Base-by-base conservation (phyloP, 2,888 invertebrate species). In the Dugesia japonica region DNA sequence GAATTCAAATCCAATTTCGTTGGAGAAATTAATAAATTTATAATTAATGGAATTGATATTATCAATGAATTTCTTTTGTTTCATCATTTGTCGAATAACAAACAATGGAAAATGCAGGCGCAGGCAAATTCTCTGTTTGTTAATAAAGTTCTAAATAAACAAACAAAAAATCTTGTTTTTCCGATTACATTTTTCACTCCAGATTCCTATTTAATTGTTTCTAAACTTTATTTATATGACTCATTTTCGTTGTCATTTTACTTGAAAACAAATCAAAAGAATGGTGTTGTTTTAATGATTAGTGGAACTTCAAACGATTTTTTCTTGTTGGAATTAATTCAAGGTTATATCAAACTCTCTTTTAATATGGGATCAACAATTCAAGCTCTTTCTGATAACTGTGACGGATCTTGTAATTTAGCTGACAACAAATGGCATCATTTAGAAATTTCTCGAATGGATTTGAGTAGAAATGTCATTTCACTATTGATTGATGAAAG, bases 281-380 rank as follows among this genome's bases (percentile, higher is more conserved):
- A 23, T 23, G 56, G 56, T 13, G 56, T 56, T 13, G 9, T 56
- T 56, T n/a, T 56, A 4, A 4, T 56, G 56, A 23, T 56, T 7
- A 56, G 56, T 56, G 56, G 56, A n/a, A 20, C 56, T 7, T 56
- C 56, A 23, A 56, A 56, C 17, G 56, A 56, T 56, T 56, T 56
- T 56, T 7, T 56, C 7, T 56, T 56, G 17, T 13, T 56, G 56
- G 56, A 56, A n/a, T n/a, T 56, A 7, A 20, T 20, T 56, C n/a
- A 56, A 13, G 23, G 56, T n/a, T 4, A n/a, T 56, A 56, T 56
- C 17, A 56, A 56, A n/a, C 56, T 56, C 4, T 56, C 56, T 20
- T 56, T 56, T n/a, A 56, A 56, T n/a, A 56, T 56, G 56, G 56
- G 56, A n/a, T 56, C 56, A 56, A 56, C 20, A 9, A n/a, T 56